Conservation (phyloP, 2,113 vertebrate species). For the Alethe diademata region DNA sequence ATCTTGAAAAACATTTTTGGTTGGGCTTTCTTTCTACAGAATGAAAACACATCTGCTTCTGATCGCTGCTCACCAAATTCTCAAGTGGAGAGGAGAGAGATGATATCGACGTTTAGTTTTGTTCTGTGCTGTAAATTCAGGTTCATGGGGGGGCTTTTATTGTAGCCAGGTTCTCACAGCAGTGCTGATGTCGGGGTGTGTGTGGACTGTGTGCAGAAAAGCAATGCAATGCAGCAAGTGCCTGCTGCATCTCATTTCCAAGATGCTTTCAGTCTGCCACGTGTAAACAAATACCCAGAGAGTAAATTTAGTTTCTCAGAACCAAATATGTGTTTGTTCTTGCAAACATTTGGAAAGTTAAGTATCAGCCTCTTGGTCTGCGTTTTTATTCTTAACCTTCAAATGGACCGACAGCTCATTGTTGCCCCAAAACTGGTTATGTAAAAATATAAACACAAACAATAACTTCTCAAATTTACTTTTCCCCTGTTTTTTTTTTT, state of each 20-base stretch:
- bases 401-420: not conserved
- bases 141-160: not conserved
- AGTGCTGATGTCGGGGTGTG: not conserved
- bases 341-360: not conserved
- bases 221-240: not conserved
- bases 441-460: not conserved
- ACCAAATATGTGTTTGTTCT: not conserved
- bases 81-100: not conserved
- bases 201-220: not conserved
- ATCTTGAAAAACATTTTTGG: not conserved
- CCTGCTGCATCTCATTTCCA: not conserved
- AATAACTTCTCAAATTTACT: not conserved
- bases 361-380: not conserved
- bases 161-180: not conserved
- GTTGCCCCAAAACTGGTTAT: not conserved
- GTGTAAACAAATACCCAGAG: conserved; percentile 15
- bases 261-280: not conserved
- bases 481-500: not conserved
- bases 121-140: not conserved
- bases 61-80: not conserved
- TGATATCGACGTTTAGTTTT: not conserved
- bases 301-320: not conserved
- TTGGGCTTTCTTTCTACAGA: not conserved
- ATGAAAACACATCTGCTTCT: not conserved
- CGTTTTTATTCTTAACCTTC: not conserved